Percentiles rank a stretch among this genome's conserved stretches.
phyloP scores from a whole-genome alignment of 2,888 invertebrate genomes.

The Ypsolopha sequella region DNA sequence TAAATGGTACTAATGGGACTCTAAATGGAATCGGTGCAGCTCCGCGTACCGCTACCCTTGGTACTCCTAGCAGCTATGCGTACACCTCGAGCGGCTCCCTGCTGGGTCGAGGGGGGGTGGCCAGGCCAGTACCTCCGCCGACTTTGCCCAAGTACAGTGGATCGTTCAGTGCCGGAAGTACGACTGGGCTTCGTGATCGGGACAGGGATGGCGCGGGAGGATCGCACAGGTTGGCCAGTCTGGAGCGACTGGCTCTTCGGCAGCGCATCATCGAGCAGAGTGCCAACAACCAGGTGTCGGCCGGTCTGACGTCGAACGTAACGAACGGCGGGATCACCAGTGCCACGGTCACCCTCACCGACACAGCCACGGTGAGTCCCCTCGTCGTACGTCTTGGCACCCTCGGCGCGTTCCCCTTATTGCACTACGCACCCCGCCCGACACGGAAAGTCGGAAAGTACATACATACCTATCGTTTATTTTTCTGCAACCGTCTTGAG shows the following conservation, averaged over 20 bases:
- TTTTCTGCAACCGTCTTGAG: conserved; percentile 35
- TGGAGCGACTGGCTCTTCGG: conserved; percentile 84
- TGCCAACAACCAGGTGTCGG: conserved; percentile 62
- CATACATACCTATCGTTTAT: conserved; percentile 31
- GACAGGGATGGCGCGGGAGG: conserved; percentile 78
- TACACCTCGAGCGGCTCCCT: conserved; percentile 74
- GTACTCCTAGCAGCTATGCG: conserved; percentile 72
- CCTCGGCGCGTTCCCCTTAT: conserved; percentile 55
- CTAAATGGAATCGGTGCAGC: conserved; percentile 57
- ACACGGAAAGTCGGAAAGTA: conserved; percentile 38
- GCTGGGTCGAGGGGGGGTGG: conserved; percentile 72
- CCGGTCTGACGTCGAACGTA: conserved; percentile 25
- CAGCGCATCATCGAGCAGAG: conserved; percentile 84
- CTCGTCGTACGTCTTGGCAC: conserved; percentile 50
- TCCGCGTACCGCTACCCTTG: conserved; percentile 60
- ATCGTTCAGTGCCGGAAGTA: conserved; percentile 80
- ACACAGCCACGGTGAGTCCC: conserved; percentile 70
- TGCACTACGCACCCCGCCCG: conserved; percentile 54
- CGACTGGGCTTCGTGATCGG: conserved; percentile 72
- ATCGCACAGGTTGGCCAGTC: conserved; percentile 83
- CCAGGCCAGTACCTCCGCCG: conserved; percentile 81
- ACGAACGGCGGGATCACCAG: conserved; percentile 54
- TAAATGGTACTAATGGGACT: conserved; percentile 58
- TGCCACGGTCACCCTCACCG: conserved; percentile 65
- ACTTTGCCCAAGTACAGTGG: conserved; percentile 84